phyloP scores from a whole-genome alignment of 2,888 invertebrate genomes.

The Baccha elongata region DNA sequence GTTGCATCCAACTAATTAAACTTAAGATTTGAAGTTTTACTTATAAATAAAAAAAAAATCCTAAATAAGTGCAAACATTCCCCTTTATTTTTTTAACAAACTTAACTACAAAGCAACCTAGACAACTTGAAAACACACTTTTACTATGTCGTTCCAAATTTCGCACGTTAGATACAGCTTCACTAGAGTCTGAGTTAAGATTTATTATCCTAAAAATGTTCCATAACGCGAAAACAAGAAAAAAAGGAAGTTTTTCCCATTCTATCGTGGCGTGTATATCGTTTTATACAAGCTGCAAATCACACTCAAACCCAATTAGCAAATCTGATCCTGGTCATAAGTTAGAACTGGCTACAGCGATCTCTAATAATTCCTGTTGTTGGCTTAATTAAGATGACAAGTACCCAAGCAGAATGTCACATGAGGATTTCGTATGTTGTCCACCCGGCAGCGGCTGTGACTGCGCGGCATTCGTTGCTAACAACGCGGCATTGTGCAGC shows the following conservation, averaged over 20 bases:
- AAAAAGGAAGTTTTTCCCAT: not conserved
- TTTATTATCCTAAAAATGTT: not conserved
- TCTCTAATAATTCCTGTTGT: constrained; percentile 72
- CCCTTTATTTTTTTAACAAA: too few species aligned
- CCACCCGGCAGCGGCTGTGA: not conserved
- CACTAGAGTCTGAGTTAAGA: not conserved
- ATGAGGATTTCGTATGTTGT: constrained; percentile 65
- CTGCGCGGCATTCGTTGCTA: constrained; percentile 17
- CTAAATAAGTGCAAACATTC: too few species aligned
- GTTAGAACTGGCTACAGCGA: constrained; percentile 48
- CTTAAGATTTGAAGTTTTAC: too few species aligned
- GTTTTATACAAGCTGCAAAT: constrained; percentile 56
- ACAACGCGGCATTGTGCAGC: constrained; percentile 21
- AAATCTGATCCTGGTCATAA: constrained; percentile 65
- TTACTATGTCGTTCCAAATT: not conserved
- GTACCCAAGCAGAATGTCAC: constrained; percentile 73
- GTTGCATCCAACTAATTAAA: too few species aligned
- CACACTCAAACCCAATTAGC: constrained; percentile 68
- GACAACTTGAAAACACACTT: too few species aligned
- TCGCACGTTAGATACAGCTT: not conserved
- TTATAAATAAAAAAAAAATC: too few species aligned
- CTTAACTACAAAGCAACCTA: too few species aligned
- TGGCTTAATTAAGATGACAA: constrained; percentile 74
- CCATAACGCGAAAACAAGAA: not conserved
- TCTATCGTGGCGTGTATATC: not conserved